Evolutionary conservation across 2,888 invertebrate species (phyloP).

Genomic region (Ptycholaimellus sp.): DNA sequence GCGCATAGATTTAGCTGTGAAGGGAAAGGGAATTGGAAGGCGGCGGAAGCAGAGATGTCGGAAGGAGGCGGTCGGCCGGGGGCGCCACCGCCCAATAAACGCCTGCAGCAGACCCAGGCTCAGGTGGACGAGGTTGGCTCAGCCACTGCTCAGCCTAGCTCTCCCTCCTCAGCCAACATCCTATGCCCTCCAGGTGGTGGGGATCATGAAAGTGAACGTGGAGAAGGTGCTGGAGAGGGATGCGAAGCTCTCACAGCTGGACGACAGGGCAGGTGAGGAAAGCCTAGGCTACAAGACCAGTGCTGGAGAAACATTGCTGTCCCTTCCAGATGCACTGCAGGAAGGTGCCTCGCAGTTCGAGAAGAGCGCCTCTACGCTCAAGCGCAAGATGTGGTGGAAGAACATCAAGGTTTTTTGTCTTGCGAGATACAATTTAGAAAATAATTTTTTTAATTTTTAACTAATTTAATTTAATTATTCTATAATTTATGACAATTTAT

Average conservation of each 20-base stretch:
- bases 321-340: too few species aligned
- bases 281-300: too few species aligned
- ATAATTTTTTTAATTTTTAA: too few species aligned
- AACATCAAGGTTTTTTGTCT: conserved; percentile 26
- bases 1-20: too few species aligned
- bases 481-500: too few species aligned
- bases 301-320: too few species aligned
- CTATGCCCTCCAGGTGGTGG: conserved; percentile 21
- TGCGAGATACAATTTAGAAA: too few species aligned
- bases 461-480: too few species aligned
- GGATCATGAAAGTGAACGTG: conserved; percentile 26
- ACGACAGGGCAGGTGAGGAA: conserved; percentile 26
- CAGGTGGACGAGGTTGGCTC: conserved; percentile 38
- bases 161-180: too few species aligned
- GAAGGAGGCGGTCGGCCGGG: conserved; percentile 9
- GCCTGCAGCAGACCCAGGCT: conserved; percentile 36
- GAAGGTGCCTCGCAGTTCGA: conserved; percentile 26
- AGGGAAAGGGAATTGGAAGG: too few species aligned
- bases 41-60: too few species aligned
- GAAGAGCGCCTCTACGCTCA: conserved; percentile 25
- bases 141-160: too few species aligned
- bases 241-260: conserved; percentile 24
- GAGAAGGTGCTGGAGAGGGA: conserved; percentile 26
- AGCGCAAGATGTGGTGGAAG: conserved; percentile 27
- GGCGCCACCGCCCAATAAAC: conserved; percentile 26